These are phyloP conservation scores for Drosophila rhopaloa DNA, from an alignment of 1,140 invertebrate genomes.

Conservation along the genomic window DNA sequence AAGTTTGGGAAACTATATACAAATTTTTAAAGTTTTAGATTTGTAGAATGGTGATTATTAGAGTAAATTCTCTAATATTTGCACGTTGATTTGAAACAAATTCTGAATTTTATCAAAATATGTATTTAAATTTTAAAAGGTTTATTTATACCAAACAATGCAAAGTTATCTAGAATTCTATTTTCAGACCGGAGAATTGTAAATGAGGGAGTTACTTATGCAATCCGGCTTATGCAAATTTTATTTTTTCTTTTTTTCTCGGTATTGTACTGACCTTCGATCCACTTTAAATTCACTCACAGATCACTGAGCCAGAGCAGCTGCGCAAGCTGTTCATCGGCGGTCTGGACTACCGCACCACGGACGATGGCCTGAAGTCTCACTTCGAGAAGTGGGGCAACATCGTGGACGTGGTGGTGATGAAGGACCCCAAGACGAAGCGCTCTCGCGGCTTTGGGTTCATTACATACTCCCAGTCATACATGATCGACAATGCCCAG, in stretches of 20 bases:
- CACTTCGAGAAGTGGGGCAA: slow-evolving; percentile 99
- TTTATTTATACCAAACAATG: neutral
- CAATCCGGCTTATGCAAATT: neutral
- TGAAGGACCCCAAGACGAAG: slow-evolving; percentile 98
- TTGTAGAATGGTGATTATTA: too few relatives aligned
- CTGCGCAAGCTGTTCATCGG: slow-evolving; percentile 98
- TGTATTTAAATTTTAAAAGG: neutral
- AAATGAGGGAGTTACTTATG: neutral
- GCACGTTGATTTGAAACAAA: neutral
- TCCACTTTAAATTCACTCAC: slow-evolving; percentile 1
- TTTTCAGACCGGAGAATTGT: neutral
- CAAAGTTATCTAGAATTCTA: neutral
- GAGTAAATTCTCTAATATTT: too few relatives aligned
- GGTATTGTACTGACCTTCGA: neutral
- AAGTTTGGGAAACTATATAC: too few relatives aligned
- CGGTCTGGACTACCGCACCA: slow-evolving; percentile 98
- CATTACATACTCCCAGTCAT: slow-evolving; percentile 95
- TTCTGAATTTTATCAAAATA: neutral
- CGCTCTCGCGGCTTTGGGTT: slow-evolving; percentile 98
- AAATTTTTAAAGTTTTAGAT: too few relatives aligned
- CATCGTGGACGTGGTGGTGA: slow-evolving; percentile 98
- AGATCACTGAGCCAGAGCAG: slow-evolving; percentile 93
- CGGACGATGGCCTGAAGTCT: slow-evolving; percentile 95
- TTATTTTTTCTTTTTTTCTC: too few relatives aligned
- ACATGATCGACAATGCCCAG: slow-evolving; percentile 98